Base-by-base conservation (phyloP, 1,140 invertebrate genomes). In the Zaprionus inermis region DNA sequence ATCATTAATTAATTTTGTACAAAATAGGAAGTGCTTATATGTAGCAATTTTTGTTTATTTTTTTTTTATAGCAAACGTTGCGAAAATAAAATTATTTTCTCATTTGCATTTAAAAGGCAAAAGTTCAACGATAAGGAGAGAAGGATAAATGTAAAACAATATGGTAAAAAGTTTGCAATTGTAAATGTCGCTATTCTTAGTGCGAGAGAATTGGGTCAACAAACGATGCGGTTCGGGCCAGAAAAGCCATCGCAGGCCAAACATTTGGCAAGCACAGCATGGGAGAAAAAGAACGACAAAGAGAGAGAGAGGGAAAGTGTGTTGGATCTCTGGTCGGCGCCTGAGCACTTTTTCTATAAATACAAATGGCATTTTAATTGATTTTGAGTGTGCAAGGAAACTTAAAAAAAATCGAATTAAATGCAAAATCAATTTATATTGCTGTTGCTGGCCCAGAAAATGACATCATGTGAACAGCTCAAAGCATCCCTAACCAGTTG, bases 281-380 rank as follows among this genome's bases (percentile, higher is more conserved):
- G 5, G 72, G 30, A 69, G 22, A 30, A 16, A 51, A 18, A 51
- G 22, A 44, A 9, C 60, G 3, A 22, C 22, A 11, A 1, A 28
- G 12, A 14, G 12, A 54, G 18, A 11, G 32, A 55, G 28, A 20
- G 11, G 44, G 49, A n/a, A 28, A 60, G 38, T 44, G 38, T 44
- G 5, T 5, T 38, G 46, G 20, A 65, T 54, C 75, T 57, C 32
- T 68, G 7, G 14, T 30, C 20, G 59, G 59, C 68, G 63, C 61
- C 63, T 54, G 24, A 38, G 44, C 44, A 9, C 38, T 10, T 49
- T 68, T 34, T 68, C n/a, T 81, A 68, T 67, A 74, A 51, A 78
- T 68, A 78, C 46, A 86, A 86, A 88, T 86, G 78, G 32, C 58
- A 18, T 77, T 73, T 86, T 88, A 86, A 86, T 86, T 86, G 83